Evolutionary conservation across 2,888 invertebrate species (phyloP).

Genomic region (Drosophila longiperda): DNA sequence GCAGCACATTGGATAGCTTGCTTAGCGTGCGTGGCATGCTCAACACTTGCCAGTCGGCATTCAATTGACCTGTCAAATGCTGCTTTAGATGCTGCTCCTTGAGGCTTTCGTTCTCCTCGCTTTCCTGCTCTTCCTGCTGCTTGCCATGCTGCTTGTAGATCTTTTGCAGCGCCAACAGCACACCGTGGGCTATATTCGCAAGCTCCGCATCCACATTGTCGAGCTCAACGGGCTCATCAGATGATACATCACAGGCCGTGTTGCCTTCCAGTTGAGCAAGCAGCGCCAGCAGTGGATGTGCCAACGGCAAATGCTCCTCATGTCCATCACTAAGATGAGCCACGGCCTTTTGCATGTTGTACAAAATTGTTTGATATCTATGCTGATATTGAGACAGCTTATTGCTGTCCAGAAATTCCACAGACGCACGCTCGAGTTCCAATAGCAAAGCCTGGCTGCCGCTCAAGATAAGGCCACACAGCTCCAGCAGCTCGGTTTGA

Average conservation of each 20-base stretch:
- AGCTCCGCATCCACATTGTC: slow-evolving; percentile 82
- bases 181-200: slow-evolving; percentile 86
- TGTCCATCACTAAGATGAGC: slow-evolving; percentile 22
- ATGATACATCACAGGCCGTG: not conserved
- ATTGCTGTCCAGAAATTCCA: slow-evolving; percentile 77
- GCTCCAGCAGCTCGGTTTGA: slow-evolving; percentile 50
- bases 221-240: slow-evolving; percentile 40
- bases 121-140: slow-evolving; percentile 32
- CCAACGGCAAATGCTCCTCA: slow-evolving; percentile 72
- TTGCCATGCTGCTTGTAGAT: slow-evolving; percentile 86
- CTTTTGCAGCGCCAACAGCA: slow-evolving; percentile 87
- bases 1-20: slow-evolving; percentile 84
- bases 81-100: slow-evolving; percentile 88
- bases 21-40: slow-evolving; percentile 86
- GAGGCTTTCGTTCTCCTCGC: slow-evolving; percentile 38
- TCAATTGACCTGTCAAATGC: slow-evolving; percentile 88
- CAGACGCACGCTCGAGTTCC: slow-evolving; percentile 68
- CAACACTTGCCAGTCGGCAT: slow-evolving; percentile 87
- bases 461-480: slow-evolving; percentile 60
- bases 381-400: slow-evolving; percentile 54
- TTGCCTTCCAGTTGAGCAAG: slow-evolving; percentile 45
- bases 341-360: slow-evolving; percentile 47
- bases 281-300: slow-evolving; percentile 73
- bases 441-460: slow-evolving; percentile 60
- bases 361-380: slow-evolving; percentile 55